Evolutionary conservation across 2,888 invertebrate species (phyloP), one percentile per base, ranked within the genome.

Genomic region (Epinotia bilunana): DNA sequence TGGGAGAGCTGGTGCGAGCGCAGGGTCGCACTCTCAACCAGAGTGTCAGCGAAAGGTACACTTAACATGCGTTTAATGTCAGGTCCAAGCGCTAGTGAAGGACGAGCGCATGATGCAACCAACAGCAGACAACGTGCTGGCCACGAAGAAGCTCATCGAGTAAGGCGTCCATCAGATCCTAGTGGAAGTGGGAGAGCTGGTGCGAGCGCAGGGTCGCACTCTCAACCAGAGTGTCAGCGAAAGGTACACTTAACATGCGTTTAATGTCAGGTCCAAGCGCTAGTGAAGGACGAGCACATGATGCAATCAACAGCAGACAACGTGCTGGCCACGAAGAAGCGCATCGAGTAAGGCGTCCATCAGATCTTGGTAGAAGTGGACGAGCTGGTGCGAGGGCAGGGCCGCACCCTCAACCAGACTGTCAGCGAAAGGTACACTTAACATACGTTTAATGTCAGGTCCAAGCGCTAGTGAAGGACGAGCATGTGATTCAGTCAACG

Each of bases 151-250:
- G 71, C 95, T 97, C 61, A 95, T 98, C 16, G 98, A 98, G 84
- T 98, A 97, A 82, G 97, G 97, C 9, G 96, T 98, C 0, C 96
- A 97, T 83, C 97, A 97, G 88, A 97, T 98, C 77, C 90, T 97
- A 53, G 90, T 96, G 65, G 97, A 98, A 86, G 95, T 98, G 65
- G 95, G 96, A 5, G 96, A 96, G 75, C 90, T 97, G 53, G 93
- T 98, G 73, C 95, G 95, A 82, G 90, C 93, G 12, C 96, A 97
- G 84, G 94, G 96, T 18, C 94, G 94, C 71, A 95, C 95, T 60
- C 91, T 98, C 57, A 97, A 96, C 83, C 91, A 92, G 39, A 96
- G 96, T 4, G 89, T 98, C 5, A 95, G 95, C 81, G 93, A 95
- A 68, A 95, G 96, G 95, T 95, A 79, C 5, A 6, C 3, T 33